Evolutionary conservation across 1,140 invertebrate species (phyloP).

Genomic region (Drosophila albomicans): DNA sequence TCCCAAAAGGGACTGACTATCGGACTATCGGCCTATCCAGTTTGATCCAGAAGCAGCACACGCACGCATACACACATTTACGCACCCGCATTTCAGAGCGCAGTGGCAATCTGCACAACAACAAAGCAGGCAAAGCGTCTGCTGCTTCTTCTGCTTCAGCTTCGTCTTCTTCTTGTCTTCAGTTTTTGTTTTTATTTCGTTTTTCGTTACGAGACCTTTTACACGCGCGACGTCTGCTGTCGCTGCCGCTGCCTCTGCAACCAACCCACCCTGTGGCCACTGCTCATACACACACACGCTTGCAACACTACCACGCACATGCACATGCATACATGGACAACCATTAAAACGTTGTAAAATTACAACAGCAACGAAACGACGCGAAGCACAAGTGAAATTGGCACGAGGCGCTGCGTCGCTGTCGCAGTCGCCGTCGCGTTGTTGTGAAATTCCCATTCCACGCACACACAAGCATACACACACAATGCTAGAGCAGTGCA

Average conservation of each 20-base stretch:
- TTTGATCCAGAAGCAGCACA: constrained; percentile 17
- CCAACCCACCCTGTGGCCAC: constrained; percentile 5
- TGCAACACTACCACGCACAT: not conserved
- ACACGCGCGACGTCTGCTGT: constrained; percentile 58
- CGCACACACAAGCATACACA: constrained; percentile 24
- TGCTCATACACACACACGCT: not conserved
- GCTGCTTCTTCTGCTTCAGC: not conserved
- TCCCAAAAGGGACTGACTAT: not conserved
- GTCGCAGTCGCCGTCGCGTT: constrained; percentile 34
- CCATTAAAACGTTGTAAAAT: constrained; percentile 50
- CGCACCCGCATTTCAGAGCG: not conserved
- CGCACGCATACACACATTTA: not conserved
- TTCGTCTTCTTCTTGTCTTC: constrained; percentile 65
- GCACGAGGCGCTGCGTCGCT: constrained; percentile 57
- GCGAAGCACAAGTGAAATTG: constrained; percentile 73
- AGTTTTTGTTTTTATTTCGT: constrained; percentile 80
- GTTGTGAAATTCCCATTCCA: constrained; percentile 74
- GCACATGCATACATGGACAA: constrained; percentile 20
- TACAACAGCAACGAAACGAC: constrained; percentile 49
- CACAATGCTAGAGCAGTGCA: constrained; percentile 1
- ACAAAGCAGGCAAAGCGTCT: constrained; percentile 27
- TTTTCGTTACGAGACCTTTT: constrained; percentile 77
- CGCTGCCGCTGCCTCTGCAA: not conserved
- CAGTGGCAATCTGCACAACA: constrained; percentile 53
- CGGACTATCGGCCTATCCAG: not conserved